A percentile compares a stretch with the other conserved stretches of the same genome.
Evolutionary conservation across 2,888 invertebrate species (phyloP).

Genomic region (Icerya purchasi): DNA sequence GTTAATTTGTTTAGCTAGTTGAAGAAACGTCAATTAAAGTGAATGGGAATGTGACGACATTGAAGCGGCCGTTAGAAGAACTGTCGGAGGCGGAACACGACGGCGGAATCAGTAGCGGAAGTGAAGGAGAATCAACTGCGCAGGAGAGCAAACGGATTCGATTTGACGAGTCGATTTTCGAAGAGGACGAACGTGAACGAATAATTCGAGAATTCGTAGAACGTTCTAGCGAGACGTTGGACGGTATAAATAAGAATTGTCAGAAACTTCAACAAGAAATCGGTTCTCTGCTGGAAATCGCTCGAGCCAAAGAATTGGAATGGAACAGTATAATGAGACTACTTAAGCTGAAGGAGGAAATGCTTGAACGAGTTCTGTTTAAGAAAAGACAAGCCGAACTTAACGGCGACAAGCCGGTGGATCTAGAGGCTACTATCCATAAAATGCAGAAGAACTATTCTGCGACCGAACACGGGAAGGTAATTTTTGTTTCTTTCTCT

Average conservation of each 20-base stretch:
- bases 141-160: conserved; percentile 12
- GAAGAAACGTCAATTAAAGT: neutral
- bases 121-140: conserved; percentile 5
- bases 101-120: conserved; percentile 7
- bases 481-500: too few relatives aligned
- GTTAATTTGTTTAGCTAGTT: neutral
- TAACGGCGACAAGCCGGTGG: neutral
- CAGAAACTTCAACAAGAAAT: conserved; percentile 34
- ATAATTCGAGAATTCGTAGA: conserved; percentile 35
- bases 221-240: conserved; percentile 36
- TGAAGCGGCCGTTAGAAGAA: conserved; percentile 4
- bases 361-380: conserved; percentile 45
- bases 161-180: conserved; percentile 14
- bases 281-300: conserved; percentile 46
- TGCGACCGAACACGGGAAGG: neutral
- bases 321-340: conserved; percentile 60
- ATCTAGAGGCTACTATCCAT: conserved; percentile 1
- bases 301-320: conserved; percentile 61
- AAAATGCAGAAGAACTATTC: conserved; percentile 8
- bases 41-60: neutral
- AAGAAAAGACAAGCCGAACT: conserved; percentile 24
- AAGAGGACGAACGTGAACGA: conserved; percentile 17
- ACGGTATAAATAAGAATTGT: conserved; percentile 38
- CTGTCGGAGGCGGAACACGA: conserved; percentile 1
- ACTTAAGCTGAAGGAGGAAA: conserved; percentile 66